Evolutionary conservation across 1,140 invertebrate species (phyloP).

Genomic region (Scaptomyza graminum): DNA sequence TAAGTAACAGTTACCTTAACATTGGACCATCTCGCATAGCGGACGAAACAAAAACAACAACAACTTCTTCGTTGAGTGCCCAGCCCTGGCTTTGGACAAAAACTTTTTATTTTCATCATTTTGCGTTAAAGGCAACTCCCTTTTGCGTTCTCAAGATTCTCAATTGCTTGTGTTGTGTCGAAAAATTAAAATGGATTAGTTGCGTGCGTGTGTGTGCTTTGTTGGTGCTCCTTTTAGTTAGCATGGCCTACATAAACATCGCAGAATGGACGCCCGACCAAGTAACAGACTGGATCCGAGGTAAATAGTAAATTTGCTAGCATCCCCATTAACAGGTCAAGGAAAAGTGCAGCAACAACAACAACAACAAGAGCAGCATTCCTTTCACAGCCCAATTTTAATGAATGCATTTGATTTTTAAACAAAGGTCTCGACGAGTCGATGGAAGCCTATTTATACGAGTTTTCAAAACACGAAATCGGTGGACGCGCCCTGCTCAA

Average conservation of each 20-base stretch:
- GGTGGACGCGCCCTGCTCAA: slow-evolving; percentile 93
- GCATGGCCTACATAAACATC: slow-evolving; percentile 94
- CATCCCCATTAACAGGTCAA: slow-evolving; percentile 65
- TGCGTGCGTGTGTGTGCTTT: slow-evolving; percentile 34
- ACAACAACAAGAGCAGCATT: slow-evolving; percentile 35
- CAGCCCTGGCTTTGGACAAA: slow-evolving; percentile 46
- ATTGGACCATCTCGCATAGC: slow-evolving; percentile 25
- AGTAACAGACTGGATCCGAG: slow-evolving; percentile 96
- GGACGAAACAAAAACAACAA: slow-evolving; percentile 53
- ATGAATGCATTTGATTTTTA: slow-evolving; percentile 4
- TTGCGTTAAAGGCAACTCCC: no score
- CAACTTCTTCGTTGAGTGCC: slow-evolving; percentile 27
- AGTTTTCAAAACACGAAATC: slow-evolving; percentile 91
- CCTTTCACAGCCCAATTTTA: slow-evolving; percentile 35
- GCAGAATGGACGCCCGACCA: slow-evolving; percentile 96
- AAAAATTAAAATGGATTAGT: slow-evolving; percentile 57
- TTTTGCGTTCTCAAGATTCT: no score
- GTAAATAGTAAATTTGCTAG: slow-evolving; percentile 84
- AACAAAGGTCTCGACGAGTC: slow-evolving; percentile 91
- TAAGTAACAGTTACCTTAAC: neutral
- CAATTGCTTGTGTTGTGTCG: slow-evolving; percentile 54
- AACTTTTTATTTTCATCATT: slow-evolving; percentile 47
- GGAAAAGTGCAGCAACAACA: slow-evolving; percentile 68
- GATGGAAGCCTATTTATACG: slow-evolving; percentile 91
- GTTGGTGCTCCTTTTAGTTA: slow-evolving; percentile 34